phyloP scores from a whole-genome alignment of 2,113 vertebrate species.

The Mustela lutreola region DNA sequence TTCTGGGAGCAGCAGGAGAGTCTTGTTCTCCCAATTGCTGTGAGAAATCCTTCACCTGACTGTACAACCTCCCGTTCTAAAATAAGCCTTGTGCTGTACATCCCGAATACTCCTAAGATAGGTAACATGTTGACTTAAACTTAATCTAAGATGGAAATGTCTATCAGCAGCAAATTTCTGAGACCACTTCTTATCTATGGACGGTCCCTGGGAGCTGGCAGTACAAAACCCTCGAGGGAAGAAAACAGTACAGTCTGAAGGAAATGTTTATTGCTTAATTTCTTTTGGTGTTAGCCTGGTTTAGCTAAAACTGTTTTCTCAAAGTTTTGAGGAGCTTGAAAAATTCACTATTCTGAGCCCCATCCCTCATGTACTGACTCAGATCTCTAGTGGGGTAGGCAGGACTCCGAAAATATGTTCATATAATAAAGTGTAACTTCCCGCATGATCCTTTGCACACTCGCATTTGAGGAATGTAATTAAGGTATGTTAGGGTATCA shows the following conservation, averaged over 20 bases:
- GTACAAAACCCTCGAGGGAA: neutral
- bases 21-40: neutral
- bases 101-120: neutral
- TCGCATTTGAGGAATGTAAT: neutral
- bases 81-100: neutral
- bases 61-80: neutral
- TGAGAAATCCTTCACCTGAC: neutral
- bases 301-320: neutral
- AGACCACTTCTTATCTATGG: neutral
- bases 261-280: neutral
- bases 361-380: neutral
- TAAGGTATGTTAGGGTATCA: no score
- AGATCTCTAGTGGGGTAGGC: neutral
- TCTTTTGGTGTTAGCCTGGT: neutral
- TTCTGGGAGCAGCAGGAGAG: neutral
- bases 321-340: neutral
- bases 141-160: neutral
- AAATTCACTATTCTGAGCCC: neutral
- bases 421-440: neutral
- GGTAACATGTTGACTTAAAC: neutral
- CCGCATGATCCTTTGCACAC: neutral
- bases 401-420: neutral
- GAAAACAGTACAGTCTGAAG: neutral
- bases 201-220: neutral
- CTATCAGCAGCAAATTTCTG: neutral